These are phyloP conservation scores for Pristionchus fissidentatus DNA, from an alignment of 2,888 invertebrate species.

Conservation along the genomic window DNA sequence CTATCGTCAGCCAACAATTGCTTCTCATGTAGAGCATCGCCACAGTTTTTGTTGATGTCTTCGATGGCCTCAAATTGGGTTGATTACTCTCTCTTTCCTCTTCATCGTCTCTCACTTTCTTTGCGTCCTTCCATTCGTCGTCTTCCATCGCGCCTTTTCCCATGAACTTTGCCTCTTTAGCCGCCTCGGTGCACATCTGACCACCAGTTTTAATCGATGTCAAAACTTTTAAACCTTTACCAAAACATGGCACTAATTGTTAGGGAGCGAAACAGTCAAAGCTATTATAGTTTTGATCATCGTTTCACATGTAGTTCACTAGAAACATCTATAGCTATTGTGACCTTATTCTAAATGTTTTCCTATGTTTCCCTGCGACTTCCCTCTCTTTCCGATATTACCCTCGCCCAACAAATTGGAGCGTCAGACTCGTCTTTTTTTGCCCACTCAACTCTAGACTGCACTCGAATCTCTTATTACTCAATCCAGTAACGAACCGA, in stretches of 20 bases:
- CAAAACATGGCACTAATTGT: too few relatives aligned
- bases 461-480: too few relatives aligned
- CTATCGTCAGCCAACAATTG: slow-evolving; percentile 53
- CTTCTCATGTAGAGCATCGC: slow-evolving; percentile 59
- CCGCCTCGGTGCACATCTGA: slow-evolving; percentile 60
- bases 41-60: slow-evolving; percentile 60
- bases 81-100: background rate
- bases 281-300: too few relatives aligned
- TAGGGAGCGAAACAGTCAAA: too few relatives aligned
- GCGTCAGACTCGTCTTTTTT: too few relatives aligned
- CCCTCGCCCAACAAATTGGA: too few relatives aligned
- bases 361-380: too few relatives aligned
- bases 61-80: slow-evolving; percentile 43
- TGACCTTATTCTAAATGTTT: background rate
- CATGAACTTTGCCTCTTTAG: slow-evolving; percentile 64
- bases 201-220: slow-evolving; percentile 2
- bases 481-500: too few relatives aligned
- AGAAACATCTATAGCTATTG: background rate
- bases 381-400: too few relatives aligned
- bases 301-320: background rate
- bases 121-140: slow-evolving; percentile 62
- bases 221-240: background rate
- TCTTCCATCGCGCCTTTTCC: slow-evolving; percentile 62
- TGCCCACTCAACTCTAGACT: too few relatives aligned
- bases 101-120: slow-evolving; percentile 49